These are phyloP conservation scores for Penaeus indicus DNA, from an alignment of 1,140 invertebrate species.

Conservation along the genomic window DNA sequence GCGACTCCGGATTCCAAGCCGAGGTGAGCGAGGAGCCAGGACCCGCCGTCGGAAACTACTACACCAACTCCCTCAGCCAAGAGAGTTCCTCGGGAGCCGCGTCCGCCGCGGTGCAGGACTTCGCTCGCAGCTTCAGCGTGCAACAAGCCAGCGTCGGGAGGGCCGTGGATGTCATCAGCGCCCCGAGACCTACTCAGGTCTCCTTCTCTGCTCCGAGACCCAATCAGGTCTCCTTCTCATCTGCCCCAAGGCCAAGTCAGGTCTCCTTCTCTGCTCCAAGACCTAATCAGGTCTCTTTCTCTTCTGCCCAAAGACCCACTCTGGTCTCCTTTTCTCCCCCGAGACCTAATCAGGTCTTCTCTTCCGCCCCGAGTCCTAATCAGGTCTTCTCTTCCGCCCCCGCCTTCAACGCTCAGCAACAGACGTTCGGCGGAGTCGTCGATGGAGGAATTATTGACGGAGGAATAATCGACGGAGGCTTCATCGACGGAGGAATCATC, in stretches of 20 bases:
- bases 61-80: constrained; percentile 8
- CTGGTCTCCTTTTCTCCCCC: not conserved
- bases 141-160: not conserved
- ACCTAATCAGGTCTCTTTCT: too few relatives aligned
- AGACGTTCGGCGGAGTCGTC: not conserved
- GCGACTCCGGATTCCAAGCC: not conserved
- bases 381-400: not conserved
- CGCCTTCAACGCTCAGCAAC: not conserved
- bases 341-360: not conserved
- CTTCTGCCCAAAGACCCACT: too few relatives aligned
- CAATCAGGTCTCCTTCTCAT: too few relatives aligned
- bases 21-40: constrained; percentile 17
- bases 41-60: not conserved
- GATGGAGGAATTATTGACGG: not conserved
- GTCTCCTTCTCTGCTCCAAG: too few relatives aligned
- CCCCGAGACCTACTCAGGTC: not conserved
- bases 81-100: not conserved
- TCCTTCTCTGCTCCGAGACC: too few relatives aligned
- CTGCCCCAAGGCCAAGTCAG: too few relatives aligned
- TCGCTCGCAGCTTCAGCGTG: not conserved
- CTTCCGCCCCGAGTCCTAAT: not conserved
- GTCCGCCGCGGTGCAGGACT: not conserved
- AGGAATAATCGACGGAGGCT: not conserved
- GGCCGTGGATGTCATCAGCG: not conserved
- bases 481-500: not conserved